Conservation (phyloP, 1,140 invertebrate genomes). For the Hyphantria cunea region DNA sequence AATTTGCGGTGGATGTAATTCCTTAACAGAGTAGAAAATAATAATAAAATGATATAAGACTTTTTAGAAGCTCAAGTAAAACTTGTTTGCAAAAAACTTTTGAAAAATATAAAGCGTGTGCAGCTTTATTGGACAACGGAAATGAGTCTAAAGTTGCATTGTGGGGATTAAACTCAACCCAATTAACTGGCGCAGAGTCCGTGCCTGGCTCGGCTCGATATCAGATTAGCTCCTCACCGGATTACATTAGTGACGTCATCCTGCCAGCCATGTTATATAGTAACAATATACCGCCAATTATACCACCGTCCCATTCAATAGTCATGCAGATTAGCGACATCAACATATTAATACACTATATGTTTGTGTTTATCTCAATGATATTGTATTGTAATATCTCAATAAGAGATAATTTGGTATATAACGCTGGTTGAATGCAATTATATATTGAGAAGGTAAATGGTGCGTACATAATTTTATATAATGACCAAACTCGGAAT, state of each 20-base stretch:
- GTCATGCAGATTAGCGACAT: conserved; percentile 63
- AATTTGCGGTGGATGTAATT: no score
- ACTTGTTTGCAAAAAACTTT: conserved; percentile 44
- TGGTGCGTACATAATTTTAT: no score
- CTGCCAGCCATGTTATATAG: conserved; percentile 39
- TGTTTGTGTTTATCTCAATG: conserved; percentile 18
- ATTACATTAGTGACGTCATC: conserved; percentile 75
- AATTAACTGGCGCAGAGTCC: conserved; percentile 69
- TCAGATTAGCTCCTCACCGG: conserved; percentile 72
- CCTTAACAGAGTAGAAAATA: no score
- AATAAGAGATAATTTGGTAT: no score
- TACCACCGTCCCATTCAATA: conserved; percentile 57
- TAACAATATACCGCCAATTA: conserved; percentile 62
- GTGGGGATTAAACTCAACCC: conserved; percentile 75
- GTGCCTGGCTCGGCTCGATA: conserved; percentile 67
- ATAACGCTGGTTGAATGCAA: no score
- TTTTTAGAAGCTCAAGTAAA: conserved; percentile 4
- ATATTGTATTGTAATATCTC: conserved; percentile 19
- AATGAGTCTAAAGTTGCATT: conserved; percentile 74
- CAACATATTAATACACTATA: conserved; percentile 37
- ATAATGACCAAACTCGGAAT: no score
- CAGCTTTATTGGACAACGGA: conserved; percentile 56
- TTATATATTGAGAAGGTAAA: no score
- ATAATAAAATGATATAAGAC: not conserved
- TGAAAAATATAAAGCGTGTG: conserved; percentile 41